Evolutionary conservation across 1,140 invertebrate genomes (phyloP).

Genomic region (Oppia nitens): DNA sequence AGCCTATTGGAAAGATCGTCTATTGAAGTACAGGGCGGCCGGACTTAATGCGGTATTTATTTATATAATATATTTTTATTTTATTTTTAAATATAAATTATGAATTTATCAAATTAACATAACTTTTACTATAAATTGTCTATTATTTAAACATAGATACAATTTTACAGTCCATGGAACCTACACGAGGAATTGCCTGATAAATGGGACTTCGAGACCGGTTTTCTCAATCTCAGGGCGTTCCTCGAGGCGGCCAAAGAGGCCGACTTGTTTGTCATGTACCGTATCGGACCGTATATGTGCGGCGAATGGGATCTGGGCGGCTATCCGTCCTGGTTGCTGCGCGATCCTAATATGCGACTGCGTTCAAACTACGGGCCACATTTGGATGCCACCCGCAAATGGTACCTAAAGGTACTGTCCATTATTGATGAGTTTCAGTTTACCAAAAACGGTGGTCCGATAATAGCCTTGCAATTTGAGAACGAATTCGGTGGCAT

Average conservation of each 20-base stretch:
- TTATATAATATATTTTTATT: no score
- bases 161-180: no score
- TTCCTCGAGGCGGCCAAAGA: slow-evolving; percentile 32
- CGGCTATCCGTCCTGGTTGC: slow-evolving; percentile 30
- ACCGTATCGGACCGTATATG: slow-evolving; percentile 35
- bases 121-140: no score
- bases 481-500: slow-evolving; percentile 22
- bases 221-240: slow-evolving; percentile 24
- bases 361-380: slow-evolving; percentile 17
- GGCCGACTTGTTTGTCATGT: slow-evolving; percentile 30
- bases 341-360: slow-evolving; percentile 15
- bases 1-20: slow-evolving; percentile 32
- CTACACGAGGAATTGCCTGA: slow-evolving; percentile 30
- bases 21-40: slow-evolving; percentile 30
- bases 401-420: background rate
- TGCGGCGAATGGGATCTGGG: slow-evolving; percentile 37
- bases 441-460: slow-evolving; percentile 25
- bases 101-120: no score
- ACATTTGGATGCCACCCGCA: slow-evolving; percentile 23
- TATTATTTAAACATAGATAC: no score
- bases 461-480: slow-evolving; percentile 29
- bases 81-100: no score
- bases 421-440: background rate
- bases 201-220: slow-evolving; percentile 16
- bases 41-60: slow-evolving; percentile 35